Percentiles rank a stretch among this genome's conserved stretches.
phyloP scores from a whole-genome alignment of 1,140 invertebrate genomes.

The Copidosoma floridanum region DNA sequence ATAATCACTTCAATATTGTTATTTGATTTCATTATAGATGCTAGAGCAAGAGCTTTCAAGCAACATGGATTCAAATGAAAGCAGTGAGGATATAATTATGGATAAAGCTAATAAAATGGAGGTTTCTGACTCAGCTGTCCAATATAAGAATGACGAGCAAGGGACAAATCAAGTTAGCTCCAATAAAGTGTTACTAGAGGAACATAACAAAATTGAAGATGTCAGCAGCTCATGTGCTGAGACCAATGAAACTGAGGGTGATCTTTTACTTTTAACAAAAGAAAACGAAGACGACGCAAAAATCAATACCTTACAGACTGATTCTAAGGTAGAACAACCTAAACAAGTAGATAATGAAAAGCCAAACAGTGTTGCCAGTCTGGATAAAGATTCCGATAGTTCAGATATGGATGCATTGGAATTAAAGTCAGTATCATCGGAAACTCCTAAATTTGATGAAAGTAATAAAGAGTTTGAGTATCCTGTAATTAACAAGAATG shows the following conservation, averaged over 20 bases:
- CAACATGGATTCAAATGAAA: constrained; percentile 20
- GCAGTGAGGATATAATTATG: constrained; percentile 6
- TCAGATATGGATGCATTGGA: neutral
- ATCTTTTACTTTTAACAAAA: neutral
- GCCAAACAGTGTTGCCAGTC: neutral
- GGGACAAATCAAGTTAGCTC: neutral
- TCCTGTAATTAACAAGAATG: no score
- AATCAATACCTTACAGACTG: constrained; percentile 14
- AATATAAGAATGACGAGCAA: constrained; percentile 16
- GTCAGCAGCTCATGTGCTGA: neutral
- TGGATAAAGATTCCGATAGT: constrained; percentile 5
- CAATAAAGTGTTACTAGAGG: neutral
- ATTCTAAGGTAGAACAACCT: constrained; percentile 3
- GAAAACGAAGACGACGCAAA: neutral
- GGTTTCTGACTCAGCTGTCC: constrained; percentile 1
- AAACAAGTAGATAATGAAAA: neutral
- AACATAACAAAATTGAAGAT: constrained; percentile 13
- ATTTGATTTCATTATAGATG: constrained; percentile 16
- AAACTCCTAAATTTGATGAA: constrained; percentile 14
- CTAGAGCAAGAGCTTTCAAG: neutral
- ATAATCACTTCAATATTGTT: constrained; percentile 8
- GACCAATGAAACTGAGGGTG: neutral
- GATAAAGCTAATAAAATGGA: constrained; percentile 17
- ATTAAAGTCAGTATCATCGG: neutral
- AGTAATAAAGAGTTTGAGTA: no score